A percentile compares a stretch with the other conserved stretches of the same genome.
These are phyloP conservation scores for Pelochelys cantorii DNA, from an alignment of 2,797 vertebrate species.

Conservation along the genomic window DNA sequence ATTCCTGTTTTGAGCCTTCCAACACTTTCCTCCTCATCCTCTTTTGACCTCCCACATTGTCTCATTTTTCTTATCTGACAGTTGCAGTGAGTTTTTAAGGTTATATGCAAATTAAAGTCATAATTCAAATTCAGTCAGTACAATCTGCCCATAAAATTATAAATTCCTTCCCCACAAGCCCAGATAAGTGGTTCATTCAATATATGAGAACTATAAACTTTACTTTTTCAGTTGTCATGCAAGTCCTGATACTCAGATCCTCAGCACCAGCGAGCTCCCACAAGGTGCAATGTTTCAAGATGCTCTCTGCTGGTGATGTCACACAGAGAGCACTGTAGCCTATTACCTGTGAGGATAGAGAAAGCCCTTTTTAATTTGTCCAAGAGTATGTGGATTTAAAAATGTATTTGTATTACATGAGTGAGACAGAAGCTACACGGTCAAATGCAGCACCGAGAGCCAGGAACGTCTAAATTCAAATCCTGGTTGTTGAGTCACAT, in stretches of 20 bases:
- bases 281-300: not conserved
- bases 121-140: not conserved
- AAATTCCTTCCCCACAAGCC: not conserved
- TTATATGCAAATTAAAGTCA: not conserved
- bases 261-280: not conserved
- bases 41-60: not conserved
- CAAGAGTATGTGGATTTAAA: not conserved
- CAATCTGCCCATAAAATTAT: not conserved
- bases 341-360: not conserved
- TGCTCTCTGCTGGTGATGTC: not conserved
- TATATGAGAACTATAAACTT: not conserved
- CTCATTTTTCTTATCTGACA: not conserved
- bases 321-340: constrained; percentile 28
- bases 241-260: constrained; percentile 11
- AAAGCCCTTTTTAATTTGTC: not conserved
- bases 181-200: not conserved
- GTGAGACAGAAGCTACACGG: not conserved
- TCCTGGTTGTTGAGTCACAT: not conserved
- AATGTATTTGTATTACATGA: not conserved
- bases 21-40: not conserved
- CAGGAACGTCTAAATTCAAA: not conserved
- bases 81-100: not conserved
- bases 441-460: not conserved
- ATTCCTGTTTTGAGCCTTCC: not conserved
- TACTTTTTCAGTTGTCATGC: constrained; percentile 29